Percentiles rank a stretch among this genome's conserved stretches.
These are phyloP conservation scores for Zhengitettix transpicula DNA, from an alignment of 2,888 invertebrate genomes.

Conservation along the genomic window DNA sequence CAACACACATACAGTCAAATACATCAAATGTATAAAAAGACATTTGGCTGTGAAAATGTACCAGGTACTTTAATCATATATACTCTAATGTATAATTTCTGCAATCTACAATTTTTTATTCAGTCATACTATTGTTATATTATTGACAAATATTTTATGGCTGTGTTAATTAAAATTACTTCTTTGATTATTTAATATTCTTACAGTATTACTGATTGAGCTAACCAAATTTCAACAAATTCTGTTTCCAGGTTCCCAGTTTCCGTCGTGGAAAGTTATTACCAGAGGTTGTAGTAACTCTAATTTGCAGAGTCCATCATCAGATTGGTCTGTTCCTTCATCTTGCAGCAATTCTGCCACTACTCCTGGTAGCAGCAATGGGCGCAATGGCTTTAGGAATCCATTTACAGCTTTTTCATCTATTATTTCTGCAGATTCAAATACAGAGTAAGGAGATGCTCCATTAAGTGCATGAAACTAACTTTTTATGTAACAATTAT, in stretches of 20 bases:
- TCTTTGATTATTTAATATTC: too few species aligned
- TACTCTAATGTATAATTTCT: too few species aligned
- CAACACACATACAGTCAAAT: conserved; percentile 43
- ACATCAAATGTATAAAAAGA: conserved; percentile 28
- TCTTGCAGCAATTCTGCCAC: conserved; percentile 18
- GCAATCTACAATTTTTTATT: too few species aligned
- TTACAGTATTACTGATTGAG: too few species aligned
- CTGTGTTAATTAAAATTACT: too few species aligned
- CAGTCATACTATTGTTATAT: too few species aligned
- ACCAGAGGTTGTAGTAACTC: conserved; percentile 11
- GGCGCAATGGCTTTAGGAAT: conserved; percentile 12
- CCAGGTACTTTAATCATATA: background rate
- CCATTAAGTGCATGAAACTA: too few species aligned
- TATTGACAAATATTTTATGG: too few species aligned
- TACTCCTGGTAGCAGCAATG: conserved; percentile 12
- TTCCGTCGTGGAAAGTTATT: conserved; percentile 16
- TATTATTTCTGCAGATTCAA: conserved; percentile 15
- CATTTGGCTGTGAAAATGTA: background rate
- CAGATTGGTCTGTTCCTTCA: conserved; percentile 20
- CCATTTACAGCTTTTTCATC: conserved; percentile 16
- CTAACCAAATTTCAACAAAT: too few species aligned
- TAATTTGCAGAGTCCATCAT: conserved; percentile 17
- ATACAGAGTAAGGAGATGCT: background rate
- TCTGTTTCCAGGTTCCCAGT: conserved; percentile 13
- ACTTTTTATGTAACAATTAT: too few species aligned